phyloP scores from a whole-genome alignment of 2,797 vertebrate species.

The Gobio occitaniae region DNA sequence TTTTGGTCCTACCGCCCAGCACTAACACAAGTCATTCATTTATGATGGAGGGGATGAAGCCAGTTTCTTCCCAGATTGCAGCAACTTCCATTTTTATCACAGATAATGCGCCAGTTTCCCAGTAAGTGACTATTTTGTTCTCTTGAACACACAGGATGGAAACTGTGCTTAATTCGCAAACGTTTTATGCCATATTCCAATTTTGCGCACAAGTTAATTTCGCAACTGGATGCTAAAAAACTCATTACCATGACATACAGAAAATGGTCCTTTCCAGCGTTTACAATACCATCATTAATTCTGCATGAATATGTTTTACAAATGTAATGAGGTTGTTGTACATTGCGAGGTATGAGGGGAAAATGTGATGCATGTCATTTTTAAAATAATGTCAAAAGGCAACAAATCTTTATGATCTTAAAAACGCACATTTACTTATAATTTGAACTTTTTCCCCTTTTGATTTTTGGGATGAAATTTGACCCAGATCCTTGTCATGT shows the following conservation, averaged over 20 bases:
- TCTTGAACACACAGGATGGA: background rate
- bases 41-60: too few relatives aligned
- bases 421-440: background rate
- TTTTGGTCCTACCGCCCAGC: too few relatives aligned
- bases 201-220: background rate
- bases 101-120: too few relatives aligned
- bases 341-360: background rate
- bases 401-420: background rate
- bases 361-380: background rate
- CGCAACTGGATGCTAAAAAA: background rate
- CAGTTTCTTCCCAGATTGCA: too few relatives aligned
- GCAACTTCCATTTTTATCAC: too few relatives aligned
- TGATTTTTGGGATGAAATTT: background rate
- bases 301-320: background rate
- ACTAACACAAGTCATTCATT: too few relatives aligned
- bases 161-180: background rate
- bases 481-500: background rate
- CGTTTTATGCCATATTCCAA: background rate
- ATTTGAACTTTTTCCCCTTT: too few relatives aligned
- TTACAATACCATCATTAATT: background rate
- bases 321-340: background rate
- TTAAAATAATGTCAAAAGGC: background rate
- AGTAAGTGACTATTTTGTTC: too few relatives aligned
- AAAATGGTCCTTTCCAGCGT: background rate
- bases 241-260: background rate